phyloP scores from a whole-genome alignment of 2,113 vertebrate species.

The Andinoacara biseriatus region DNA sequence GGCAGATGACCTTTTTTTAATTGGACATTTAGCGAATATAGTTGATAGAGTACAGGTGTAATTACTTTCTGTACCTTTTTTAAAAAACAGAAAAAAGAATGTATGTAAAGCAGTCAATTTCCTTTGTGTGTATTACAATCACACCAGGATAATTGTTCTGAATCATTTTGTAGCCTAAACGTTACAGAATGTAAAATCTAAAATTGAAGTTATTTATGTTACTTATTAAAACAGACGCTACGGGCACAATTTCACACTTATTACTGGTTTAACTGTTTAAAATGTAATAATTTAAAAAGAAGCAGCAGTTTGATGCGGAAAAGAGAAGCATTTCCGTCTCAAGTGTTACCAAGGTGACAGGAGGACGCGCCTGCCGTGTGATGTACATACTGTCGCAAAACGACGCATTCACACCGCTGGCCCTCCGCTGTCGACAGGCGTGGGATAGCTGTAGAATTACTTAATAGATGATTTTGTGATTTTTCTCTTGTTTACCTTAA shows the following conservation, averaged over 20 bases:
- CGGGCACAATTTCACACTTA: not conserved
- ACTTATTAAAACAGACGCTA: not conserved
- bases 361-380: slow-evolving; percentile 13
- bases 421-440: slow-evolving; percentile 49
- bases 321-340: not conserved
- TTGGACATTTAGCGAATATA: no score
- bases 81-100: no score
- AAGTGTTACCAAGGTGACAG: not conserved
- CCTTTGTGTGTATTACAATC: not conserved
- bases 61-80: no score
- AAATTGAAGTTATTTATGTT: not conserved
- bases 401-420: not conserved
- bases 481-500: not conserved
- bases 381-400: slow-evolving; percentile 59
- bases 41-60: no score
- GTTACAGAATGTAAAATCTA: not conserved
- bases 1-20: no score
- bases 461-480: slow-evolving; percentile 24
- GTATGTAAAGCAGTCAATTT: no score
- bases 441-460: slow-evolving; percentile 25
- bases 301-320: not conserved
- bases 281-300: not conserved
- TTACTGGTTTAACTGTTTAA: not conserved
- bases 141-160: no score
- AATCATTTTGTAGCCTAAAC: not conserved